Evolutionary conservation across 1,140 invertebrate genomes (phyloP), one percentile per base, ranked within the genome.

Genomic region (Cydia amplana): DNA sequence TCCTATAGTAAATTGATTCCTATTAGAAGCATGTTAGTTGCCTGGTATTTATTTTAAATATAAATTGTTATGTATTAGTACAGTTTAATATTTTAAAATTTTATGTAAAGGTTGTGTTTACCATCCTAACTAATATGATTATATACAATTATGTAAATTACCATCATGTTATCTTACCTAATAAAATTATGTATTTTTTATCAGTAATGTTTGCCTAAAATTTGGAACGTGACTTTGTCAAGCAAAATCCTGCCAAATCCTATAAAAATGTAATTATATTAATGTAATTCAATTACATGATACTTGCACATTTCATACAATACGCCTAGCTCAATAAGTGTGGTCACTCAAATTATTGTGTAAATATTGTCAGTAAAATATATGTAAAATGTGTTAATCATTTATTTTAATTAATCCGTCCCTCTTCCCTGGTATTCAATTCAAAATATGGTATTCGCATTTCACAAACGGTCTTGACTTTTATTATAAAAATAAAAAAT

Each of bases 321-420:
- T 89, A 90, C 79, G 85, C 86, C 86, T 92, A 92, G 89, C 88
- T 91, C 89, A 91, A 91, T 91, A 91, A 91, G 89, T 92, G 88
- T 90, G 87, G 88, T 92, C 89, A 92, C 91, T 90, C 81, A 89
- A 88, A 89, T 82, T 86, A 91, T 88, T 89, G 84, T 92, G 91
- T 92, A 92, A 91, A 92, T 92, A 92, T 90, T 86, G 83, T 88
- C 88, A 88, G 85, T 92, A 91, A 91, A 89, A 91, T 92, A 91
- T 90, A 92, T 92, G 88, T 90, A 92, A 92, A 89, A 90, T 85
- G 85, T 88, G 88, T 88, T 90, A 87, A 79, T 82, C 82, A 83
- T 80, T 78, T 74, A 80, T 80, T 65, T 80, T 77, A 55, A 72
- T 43, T 79, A 51, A 43, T 40, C 18, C 10, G 18, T 10, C 18